Base-by-base conservation (phyloP, 2,113 vertebrate genomes). In the human (Homo sapiens) region DNA sequence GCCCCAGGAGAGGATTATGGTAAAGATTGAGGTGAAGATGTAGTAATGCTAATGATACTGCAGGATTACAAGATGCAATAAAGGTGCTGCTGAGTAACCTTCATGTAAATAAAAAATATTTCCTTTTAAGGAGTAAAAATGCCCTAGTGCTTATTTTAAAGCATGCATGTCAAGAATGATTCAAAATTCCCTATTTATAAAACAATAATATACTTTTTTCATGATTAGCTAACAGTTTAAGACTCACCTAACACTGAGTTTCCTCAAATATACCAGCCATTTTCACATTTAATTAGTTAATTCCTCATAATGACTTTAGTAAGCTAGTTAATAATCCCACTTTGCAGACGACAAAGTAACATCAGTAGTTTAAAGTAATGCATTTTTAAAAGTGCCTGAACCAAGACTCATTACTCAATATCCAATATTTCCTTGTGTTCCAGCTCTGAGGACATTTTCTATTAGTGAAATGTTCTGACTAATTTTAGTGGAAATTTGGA, bases 271-370 rank as follows among this genome's bases (percentile, higher is more conserved):
- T 45, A n/a, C 25, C 40, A 72, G 17, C 78, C 5, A 81, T 78
- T 91, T 84, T 85, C 57, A 89, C 27, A n/a, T 86, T 89, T 94
- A 80, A 88, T 88, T 91, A 78, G 16, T 80, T 52, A 89, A 81
- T 72, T 89, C 14, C 10, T 89, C 40, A 85, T 48, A 91, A 59
- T 50, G 40, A 32, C 8, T 10, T 35, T 40, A 68, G 40, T 20
- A 70, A 85, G 18, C 7, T 78, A 27, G 8, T 64, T 73, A 81
- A 89, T 55, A 93, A 78, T 10, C 32, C 5, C 27, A 81, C 27
- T 83, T 61, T 91, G 78, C 35, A 86, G 35, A 81, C 72, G 30
- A 88, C 14, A 61, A 66, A 25, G 38, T 73, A 83, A 20, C 17
- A 27, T 85, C 11, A 48, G 17, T 81, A 84, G 43, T 79, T 86